phyloP scores from a whole-genome alignment of 2,888 invertebrate species.

The Clistopyga incitator region DNA sequence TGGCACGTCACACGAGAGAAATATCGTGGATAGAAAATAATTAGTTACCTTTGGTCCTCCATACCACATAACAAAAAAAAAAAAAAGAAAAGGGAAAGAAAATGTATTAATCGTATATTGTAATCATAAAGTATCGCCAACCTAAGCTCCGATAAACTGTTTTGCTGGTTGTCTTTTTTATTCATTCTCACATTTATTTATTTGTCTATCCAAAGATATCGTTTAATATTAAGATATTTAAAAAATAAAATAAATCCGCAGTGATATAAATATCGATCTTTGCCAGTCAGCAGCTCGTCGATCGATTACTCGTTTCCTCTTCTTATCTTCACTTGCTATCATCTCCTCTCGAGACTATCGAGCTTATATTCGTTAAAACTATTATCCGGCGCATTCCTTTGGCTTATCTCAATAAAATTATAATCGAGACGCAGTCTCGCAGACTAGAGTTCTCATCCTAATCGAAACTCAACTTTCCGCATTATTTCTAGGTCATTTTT shows the following conservation, averaged over 20 bases:
- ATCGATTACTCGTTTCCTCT: slow-evolving; percentile 44
- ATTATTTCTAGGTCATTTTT: slow-evolving; percentile 16
- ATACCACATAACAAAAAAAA: slow-evolving; percentile 69
- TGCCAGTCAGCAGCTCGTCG: slow-evolving; percentile 12
- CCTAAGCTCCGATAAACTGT: slow-evolving; percentile 38
- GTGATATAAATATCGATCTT: slow-evolving; percentile 21
- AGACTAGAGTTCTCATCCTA: slow-evolving; percentile 50
- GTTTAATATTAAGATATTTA: slow-evolving; percentile 38
- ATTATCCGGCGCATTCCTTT: slow-evolving; percentile 47
- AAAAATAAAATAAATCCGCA: slow-evolving; percentile 51
- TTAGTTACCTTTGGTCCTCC: slow-evolving; percentile 73
- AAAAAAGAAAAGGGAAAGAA: slow-evolving; percentile 1
- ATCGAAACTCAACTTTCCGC: slow-evolving; percentile 52
- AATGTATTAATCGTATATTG: slow-evolving; percentile 39
- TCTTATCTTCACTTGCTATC: slow-evolving; percentile 13
- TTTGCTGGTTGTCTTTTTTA: slow-evolving; percentile 62
- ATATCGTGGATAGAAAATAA: slow-evolving; percentile 59
- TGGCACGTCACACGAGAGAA: slow-evolving; percentile 49
- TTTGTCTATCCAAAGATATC: slow-evolving; percentile 40
- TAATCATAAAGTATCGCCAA: slow-evolving; percentile 39
- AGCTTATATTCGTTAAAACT: slow-evolving; percentile 33
- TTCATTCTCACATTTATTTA: slow-evolving; percentile 47
- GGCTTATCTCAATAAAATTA: slow-evolving; percentile 42
- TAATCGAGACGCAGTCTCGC: slow-evolving; percentile 26
- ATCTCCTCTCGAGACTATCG: slow-evolving; percentile 44